A percentile compares a stretch with the other conserved stretches of the same genome.
Evolutionary conservation across 2,113 vertebrate genomes (phyloP).

Genomic region (Saguinus imperator): DNA sequence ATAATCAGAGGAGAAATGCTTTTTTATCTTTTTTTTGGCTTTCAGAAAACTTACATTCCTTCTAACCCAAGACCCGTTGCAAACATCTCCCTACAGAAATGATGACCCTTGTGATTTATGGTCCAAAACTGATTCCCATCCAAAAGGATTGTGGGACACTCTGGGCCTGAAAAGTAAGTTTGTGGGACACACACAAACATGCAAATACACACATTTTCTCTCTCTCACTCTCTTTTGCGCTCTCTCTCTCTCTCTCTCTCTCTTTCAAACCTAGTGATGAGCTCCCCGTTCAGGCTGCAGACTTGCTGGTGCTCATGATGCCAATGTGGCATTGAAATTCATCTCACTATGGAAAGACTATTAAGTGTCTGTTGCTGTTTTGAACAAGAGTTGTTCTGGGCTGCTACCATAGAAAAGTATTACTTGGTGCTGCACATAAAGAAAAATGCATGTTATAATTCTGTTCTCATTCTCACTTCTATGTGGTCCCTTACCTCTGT

Average conservation of each 20-base stretch:
- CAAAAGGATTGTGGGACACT: conserved; percentile 66
- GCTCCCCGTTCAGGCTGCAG: neutral
- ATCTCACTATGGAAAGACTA: neutral
- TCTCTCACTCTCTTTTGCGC: neutral
- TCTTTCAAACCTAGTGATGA: neutral
- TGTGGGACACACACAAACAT: neutral
- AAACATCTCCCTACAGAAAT: conserved; percentile 65
- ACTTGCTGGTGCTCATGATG: neutral
- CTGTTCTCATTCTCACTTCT: neutral
- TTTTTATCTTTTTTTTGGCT: conserved; percentile 69
- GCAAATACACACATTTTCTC: neutral
- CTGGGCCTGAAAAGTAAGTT: conserved; percentile 26
- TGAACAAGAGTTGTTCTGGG: neutral
- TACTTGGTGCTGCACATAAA: neutral
- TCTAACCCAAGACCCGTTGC: conserved; percentile 52
- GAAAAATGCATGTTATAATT: neutral
- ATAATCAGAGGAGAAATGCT: conserved; percentile 67
- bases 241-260: neutral
- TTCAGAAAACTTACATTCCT: conserved; percentile 74
- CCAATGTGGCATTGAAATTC: neutral
- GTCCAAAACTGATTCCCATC: conserved; percentile 53
- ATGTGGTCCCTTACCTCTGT: neutral
- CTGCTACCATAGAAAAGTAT: neutral
- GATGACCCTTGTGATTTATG: conserved; percentile 68
- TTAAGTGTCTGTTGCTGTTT: neutral